Conservation (phyloP, 2,797 vertebrate species). For the Odontamblyopus rebecca region DNA sequence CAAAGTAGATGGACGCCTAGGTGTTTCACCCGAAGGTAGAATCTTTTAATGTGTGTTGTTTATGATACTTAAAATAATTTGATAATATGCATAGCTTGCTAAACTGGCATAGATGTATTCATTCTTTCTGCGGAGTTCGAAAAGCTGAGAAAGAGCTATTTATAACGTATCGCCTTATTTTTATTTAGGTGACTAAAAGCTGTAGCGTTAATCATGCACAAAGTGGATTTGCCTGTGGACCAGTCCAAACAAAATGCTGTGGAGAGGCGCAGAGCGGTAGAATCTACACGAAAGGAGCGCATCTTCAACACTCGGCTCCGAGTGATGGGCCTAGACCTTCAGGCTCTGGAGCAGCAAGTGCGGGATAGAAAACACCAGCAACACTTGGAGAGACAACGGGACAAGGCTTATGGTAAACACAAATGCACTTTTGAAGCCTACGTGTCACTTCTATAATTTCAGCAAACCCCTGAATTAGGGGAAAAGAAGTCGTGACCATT, state of each 20-base stretch:
- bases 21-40: neutral
- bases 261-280: slow-evolving; percentile 64
- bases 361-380: slow-evolving; percentile 56
- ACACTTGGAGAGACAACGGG: slow-evolving; percentile 50
- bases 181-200: slow-evolving; percentile 20
- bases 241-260: slow-evolving; percentile 36
- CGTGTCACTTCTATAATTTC: too few relatives aligned
- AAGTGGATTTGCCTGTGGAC: slow-evolving; percentile 61
- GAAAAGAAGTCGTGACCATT: neutral
- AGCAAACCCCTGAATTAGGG: too few relatives aligned
- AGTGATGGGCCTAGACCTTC: slow-evolving; percentile 72
- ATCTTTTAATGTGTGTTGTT: neutral
- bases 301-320: slow-evolving; percentile 69
- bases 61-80: neutral
- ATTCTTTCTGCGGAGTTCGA: too few relatives aligned
- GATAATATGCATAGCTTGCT: neutral
- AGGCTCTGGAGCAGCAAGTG: slow-evolving; percentile 66
- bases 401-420: slow-evolving; percentile 65
- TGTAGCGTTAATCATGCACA: slow-evolving; percentile 59
- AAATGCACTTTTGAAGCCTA: too few relatives aligned
- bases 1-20: slow-evolving; percentile 2
- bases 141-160: too few relatives aligned
- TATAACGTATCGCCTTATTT: neutral
- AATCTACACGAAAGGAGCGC: slow-evolving; percentile 62
- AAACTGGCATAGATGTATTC: neutral